Evolutionary conservation across 1,140 invertebrate species (phyloP), one percentile per base, ranked within the genome.

Genomic region (Gerris buenoi): DNA sequence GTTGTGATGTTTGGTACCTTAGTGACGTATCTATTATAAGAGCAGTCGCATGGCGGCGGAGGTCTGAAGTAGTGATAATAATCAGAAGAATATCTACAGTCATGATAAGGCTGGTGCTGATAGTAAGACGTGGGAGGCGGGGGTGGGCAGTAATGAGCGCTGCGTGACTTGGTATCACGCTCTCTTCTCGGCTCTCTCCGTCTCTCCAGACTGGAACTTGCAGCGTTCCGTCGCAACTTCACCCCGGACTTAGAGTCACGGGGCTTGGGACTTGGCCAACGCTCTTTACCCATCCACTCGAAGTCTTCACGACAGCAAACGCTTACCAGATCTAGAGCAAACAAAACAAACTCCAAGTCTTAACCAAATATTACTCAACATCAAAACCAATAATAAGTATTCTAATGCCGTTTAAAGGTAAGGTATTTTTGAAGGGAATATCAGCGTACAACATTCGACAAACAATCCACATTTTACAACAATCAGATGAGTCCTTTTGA

Each of bases 301-400:
- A 72, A 70, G 27, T 72, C 71, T 23, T 72, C 69, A 62, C 68
- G 66, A 65, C 71, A 71, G 33, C 67, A 68, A 29, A 69, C 69
- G 23, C 67, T 70, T 64, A 70, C 67, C 14, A 65, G 63, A 25
- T 71, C 71, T 71, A 58, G 25, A 70, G 70, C 5, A 46, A 46
- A n/a, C n/a, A n/a, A n/a, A n/a, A n/a, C n/a, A n/a, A n/a, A n/a
- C n/a, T n/a, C n/a, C n/a, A n/a, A n/a, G n/a, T n/a, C n/a, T n/a
- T n/a, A n/a, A n/a, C n/a, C n/a, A n/a, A n/a, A n/a, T n/a, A n/a
- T n/a, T n/a, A n/a, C n/a, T n/a, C n/a, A n/a, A n/a, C n/a, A n/a
- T n/a, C n/a, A n/a, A n/a, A n/a, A n/a, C n/a, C n/a, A n/a, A n/a
- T n/a, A n/a, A n/a, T n/a, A n/a, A n/a, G n/a, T n/a, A n/a, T n/a